Base-by-base conservation (phyloP, 1,140 invertebrate genomes). In the Asbolus verrucosus region DNA sequence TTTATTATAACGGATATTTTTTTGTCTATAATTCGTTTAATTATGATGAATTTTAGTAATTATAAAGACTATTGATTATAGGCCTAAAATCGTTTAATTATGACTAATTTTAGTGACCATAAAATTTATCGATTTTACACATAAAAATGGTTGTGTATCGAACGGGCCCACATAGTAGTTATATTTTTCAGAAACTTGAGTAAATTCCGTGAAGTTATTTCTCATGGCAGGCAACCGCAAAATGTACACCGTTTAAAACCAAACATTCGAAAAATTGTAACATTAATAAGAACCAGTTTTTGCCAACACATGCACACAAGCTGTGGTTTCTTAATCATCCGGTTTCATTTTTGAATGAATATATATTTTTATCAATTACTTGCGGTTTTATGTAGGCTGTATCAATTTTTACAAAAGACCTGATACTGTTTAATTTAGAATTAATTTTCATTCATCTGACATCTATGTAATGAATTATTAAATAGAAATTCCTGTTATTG, bases 321-420 rank as follows among this genome's bases (percentile, higher is more conserved):
- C 24, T 63, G 61, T 31, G 61, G 61, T 63, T 63, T 63, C 13
- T 63, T 63, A 63, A 63, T 63, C 61, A 63, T 63, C 61, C 61
- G 61, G 61, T 63, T 63, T 63, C 31, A 63, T 63, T 63, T 63
- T 63, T 63, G 61, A 63, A 63, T 63, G 33, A 43, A 63, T 36
- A 41, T 63, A 63, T 63, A 54, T 54, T 63, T 63, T 63, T 63
- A 63, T 43, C 19, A 43, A 63, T 41, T 39, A 39, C 36, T 41
- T 63, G 61, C 61, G 61, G 61, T 63, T 63, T 38, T 54, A 43
- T 63, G 61, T 63, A 63, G 61, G 61, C 61, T 63, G 61, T 63
- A 54, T 54, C 46, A 54, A 31, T 54, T 54, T 50, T 54, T 54
- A 8, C 27, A 11, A 54, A 13, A 54, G 21, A 24, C 21, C 2